Base-by-base conservation (phyloP, 92 coral and sea anemone species). In the Umimayanthus kanabou region DNA sequence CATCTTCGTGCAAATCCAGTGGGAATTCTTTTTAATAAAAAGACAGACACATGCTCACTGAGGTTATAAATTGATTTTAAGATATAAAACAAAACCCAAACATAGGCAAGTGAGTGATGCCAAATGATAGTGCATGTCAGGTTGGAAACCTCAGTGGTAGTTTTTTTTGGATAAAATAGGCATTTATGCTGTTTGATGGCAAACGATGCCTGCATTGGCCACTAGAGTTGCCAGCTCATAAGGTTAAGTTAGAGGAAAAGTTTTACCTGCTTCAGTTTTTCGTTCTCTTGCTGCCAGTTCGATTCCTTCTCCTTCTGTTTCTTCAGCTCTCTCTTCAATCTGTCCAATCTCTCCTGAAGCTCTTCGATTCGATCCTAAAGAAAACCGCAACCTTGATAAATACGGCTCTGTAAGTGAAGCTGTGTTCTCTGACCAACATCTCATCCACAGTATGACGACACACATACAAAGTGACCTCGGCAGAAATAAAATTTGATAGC, bases 261-360 rank as follows among this genome's bases (percentile, higher is more conserved):
- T 61, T 61, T 23, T 86, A 97, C 99, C 96, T 95, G 95, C 87
- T 94, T 95, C 55, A 97, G 67, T 81, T 85, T 90, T 61, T 90
- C 94, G 88, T 91, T 97, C 80, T 97, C 99, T 69, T 91, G 96
- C 76, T 69, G 72, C 75, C 95, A 78, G 39, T 89, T 76, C 5
- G 85, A 73, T 79, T 97, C 99, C 87, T 90, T 93, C n/a, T 97
- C 99, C 76, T 89, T 97, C 66, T 92, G 93, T 80, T 89, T 97
- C 90, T 91, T 95, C 77, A 95, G 91, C 45, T 97, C 99, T 43
- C 88, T 89, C 76, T 93, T 95, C 29, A 95, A 83, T 80, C 92
- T 95, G 84, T 97, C 99, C 93, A 97, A 93, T 82, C 96, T 85
- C 45, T 89, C 92, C 85, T 95, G 96, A 43, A 97, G 85, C 26